phyloP scores from a whole-genome alignment of 1,140 invertebrate genomes.

The Cheumatopsyche charites region DNA sequence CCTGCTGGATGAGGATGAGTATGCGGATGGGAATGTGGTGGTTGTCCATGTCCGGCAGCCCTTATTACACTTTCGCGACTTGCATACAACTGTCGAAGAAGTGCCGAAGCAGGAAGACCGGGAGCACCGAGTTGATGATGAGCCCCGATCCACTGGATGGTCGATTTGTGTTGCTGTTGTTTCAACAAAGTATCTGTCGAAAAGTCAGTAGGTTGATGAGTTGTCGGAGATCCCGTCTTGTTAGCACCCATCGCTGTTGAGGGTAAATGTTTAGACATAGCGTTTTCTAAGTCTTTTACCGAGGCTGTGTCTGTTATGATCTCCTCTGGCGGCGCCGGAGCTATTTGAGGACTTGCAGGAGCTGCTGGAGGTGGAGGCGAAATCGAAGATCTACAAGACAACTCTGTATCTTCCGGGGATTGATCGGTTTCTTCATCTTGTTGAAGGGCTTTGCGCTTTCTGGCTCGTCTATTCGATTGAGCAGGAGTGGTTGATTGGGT shows the following conservation, averaged over 20 bases:
- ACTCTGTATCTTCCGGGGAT: conserved; percentile 53
- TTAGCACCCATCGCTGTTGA: conserved; percentile 60
- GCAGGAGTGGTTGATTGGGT: conserved; percentile 57
- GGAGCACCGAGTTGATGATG: conserved; percentile 66
- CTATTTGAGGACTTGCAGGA: conserved; percentile 53
- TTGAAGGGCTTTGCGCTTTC: conserved; percentile 44
- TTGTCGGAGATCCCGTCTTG: conserved; percentile 65
- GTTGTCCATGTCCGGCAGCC: conserved; percentile 63
- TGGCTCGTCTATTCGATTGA: conserved; percentile 56
- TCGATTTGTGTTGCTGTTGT: conserved; percentile 81
- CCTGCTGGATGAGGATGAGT: conserved; percentile 57
- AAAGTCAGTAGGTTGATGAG: conserved; percentile 80
- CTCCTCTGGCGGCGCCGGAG: conserved; percentile 55
- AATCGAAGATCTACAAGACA: conserved; percentile 63
- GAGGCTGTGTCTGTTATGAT: conserved; percentile 64
- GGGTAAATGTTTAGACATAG: conserved; percentile 95
- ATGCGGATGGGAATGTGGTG: conserved; percentile 52
- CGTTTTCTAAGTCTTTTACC: conserved; percentile 91
- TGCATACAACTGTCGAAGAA: conserved; percentile 88
- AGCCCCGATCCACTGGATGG: conserved; percentile 93
- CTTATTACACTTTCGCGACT: conserved; percentile 94
- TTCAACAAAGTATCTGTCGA: conserved; percentile 84
- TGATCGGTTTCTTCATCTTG: conserved; percentile 52
- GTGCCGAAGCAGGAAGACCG: conserved; percentile 78
- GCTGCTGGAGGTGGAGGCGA: conserved; percentile 55